A percentile compares a stretch with the other conserved stretches of the same genome.
phyloP scores from a whole-genome alignment of 2,888 invertebrate species.

The Epirrhoe tristata region DNA sequence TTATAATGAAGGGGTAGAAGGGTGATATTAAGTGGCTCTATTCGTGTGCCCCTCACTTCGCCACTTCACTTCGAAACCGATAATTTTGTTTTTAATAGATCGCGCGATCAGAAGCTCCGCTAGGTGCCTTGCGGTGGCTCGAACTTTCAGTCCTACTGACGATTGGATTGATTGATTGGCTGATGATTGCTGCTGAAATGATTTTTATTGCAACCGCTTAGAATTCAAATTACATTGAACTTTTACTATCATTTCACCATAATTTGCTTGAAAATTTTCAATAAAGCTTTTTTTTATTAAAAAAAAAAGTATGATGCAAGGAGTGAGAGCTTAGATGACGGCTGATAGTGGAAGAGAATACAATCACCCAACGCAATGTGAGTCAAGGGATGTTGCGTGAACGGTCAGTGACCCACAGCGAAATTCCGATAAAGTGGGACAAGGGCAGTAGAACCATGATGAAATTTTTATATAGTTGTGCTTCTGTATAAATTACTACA shows the following conservation, averaged over 20 bases:
- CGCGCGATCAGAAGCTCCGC: constrained; percentile 37
- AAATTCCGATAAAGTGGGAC: background rate
- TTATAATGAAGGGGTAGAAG: constrained; percentile 84
- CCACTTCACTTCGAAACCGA: constrained; percentile 74
- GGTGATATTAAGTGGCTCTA: constrained; percentile 85
- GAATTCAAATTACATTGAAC: background rate
- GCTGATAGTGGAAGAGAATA: no score
- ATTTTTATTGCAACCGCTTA: background rate
- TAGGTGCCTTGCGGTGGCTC: constrained; percentile 19
- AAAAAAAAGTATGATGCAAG: no score
- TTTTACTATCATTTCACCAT: background rate
- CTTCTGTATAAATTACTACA: background rate
- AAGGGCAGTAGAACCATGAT: background rate
- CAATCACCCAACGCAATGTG: no score
- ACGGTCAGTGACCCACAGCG: no score
- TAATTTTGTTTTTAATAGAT: constrained; percentile 64
- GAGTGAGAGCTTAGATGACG: no score
- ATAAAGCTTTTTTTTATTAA: no score
- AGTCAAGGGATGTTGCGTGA: no score
- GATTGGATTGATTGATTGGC: constrained; percentile 14
- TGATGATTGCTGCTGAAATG: constrained; percentile 7
- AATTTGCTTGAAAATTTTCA: background rate
- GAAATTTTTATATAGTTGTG: background rate
- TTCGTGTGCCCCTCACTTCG: constrained; percentile 79
- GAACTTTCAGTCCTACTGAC: constrained; percentile 16